phyloP scores from a whole-genome alignment of 2,888 invertebrate genomes.

The Aromia moschata region DNA sequence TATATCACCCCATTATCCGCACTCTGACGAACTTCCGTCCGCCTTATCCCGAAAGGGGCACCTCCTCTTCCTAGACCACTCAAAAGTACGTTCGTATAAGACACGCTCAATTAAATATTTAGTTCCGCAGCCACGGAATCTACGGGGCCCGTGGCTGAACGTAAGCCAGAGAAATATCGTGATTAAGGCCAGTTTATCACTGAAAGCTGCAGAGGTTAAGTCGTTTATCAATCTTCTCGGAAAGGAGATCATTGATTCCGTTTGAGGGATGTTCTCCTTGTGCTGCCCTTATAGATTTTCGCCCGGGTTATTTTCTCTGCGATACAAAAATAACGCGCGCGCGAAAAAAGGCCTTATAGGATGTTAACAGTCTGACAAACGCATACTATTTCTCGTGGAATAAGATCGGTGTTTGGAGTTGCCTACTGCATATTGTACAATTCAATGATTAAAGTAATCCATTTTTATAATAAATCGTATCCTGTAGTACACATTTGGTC shows the following conservation, averaged over 20 bases:
- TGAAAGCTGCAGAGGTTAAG: constrained; percentile 30
- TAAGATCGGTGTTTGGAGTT: too few relatives aligned
- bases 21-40: too few relatives aligned
- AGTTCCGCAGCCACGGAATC: constrained; percentile 5
- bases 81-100: not conserved
- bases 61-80: too few relatives aligned
- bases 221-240: constrained; percentile 43
- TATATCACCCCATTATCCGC: too few relatives aligned
- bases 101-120: constrained; percentile 22
- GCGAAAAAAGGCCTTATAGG: not conserved
- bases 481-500: too few relatives aligned
- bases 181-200: constrained; percentile 31
- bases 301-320: constrained; percentile 16
- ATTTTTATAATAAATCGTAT: too few relatives aligned
- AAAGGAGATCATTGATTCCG: constrained; percentile 40
- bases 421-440: too few relatives aligned
- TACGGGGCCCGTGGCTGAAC: not conserved
- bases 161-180: constrained; percentile 28
- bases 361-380: not conserved
- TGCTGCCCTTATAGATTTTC: constrained; percentile 17
- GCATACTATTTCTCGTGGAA: too few relatives aligned
- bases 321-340: constrained; percentile 13
- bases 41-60: too few relatives aligned
- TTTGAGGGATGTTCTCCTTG: constrained; percentile 29
- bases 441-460: too few relatives aligned